Evolutionary conservation across 1,140 invertebrate species (phyloP).

Genomic region (Latrodectus geometricus): DNA sequence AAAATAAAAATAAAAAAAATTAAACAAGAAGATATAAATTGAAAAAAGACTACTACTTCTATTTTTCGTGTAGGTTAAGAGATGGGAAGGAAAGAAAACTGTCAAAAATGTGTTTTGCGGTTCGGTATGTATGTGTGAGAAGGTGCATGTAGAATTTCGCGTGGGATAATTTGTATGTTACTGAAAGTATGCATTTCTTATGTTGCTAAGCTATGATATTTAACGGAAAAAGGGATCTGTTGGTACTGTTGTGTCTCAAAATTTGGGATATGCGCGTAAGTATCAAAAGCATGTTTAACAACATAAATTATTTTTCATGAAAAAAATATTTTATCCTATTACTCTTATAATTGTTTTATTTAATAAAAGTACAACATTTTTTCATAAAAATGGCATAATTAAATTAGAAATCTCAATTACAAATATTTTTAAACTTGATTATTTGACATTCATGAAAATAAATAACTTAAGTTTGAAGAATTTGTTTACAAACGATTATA

Average conservation of each 20-base stretch:
- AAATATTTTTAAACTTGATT: too few species aligned
- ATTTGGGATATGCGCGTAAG: constrained; percentile 34
- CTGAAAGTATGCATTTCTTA: constrained; percentile 6
- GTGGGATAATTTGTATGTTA: not conserved
- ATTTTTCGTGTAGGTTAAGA: not conserved
- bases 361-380: not conserved
- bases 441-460: too few species aligned
- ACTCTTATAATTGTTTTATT: not conserved
- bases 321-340: not conserved
- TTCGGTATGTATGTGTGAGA: not conserved
- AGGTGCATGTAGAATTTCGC: not conserved
- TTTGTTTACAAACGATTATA: too few species aligned
- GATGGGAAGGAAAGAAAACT: not conserved
- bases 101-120: constrained; percentile 44
- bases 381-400: too few species aligned
- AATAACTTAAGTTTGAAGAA: too few species aligned
- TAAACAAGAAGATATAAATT: too few species aligned
- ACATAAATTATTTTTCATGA: not conserved
- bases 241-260: not conserved
- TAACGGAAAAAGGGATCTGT: not conserved
- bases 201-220: constrained; percentile 21
- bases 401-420: too few species aligned
- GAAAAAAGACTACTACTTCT: not conserved
- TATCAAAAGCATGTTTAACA: constrained; percentile 9
- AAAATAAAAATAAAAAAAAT: too few species aligned